Evolutionary conservation across 2,797 vertebrate species (phyloP), one percentile per base, ranked within the genome.

Genomic region (Crenichthys baileyi): DNA sequence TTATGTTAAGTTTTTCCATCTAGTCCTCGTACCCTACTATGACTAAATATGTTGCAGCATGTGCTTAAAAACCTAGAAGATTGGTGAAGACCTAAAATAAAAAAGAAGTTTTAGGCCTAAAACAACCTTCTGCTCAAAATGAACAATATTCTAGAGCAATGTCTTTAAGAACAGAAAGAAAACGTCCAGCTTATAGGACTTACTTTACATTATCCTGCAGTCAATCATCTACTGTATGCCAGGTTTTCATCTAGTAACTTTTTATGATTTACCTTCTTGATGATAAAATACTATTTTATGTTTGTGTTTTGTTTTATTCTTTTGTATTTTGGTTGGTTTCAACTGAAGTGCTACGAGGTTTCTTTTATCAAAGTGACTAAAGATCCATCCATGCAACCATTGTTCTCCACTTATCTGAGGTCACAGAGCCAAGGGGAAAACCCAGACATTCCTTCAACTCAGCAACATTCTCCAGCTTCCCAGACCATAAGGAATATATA

Each of bases 191-290:
- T 11, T 7, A 46, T 11, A 46, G 7, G 44, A 46, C 44, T 46
- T 46, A 11, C 7, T 7, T 7, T 67, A 5, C 36, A 24, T 41
- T 20, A 65, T 41, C 36, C 20, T 65, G 22, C 63, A 39, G 18
- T 29, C 22, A 56, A 24, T 24, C 20, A 56, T 56, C n/a, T 26
- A 60, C 56, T 29, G n/a, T 60, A 9, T 60, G 12, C 58, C 5
- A 29, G 26, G 31, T 39, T 36, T 65, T 65, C 16, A 20, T 0
- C 2, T 7, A 36, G 8, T 13, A 39, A 36, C 61, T 18, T 13
- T 7, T 36, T 65, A 65, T 31, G 26, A 86, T 90, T 65, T 11
- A 22, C 16, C 61, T 39, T 65, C 16, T 39, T 20, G 7, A 18
- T 70, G 67, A 44, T 24, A 12, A 68, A 46, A 44, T 70, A 70